Base-by-base conservation (phyloP, 2,797 vertebrate species). In the Serranus cabrilla region DNA sequence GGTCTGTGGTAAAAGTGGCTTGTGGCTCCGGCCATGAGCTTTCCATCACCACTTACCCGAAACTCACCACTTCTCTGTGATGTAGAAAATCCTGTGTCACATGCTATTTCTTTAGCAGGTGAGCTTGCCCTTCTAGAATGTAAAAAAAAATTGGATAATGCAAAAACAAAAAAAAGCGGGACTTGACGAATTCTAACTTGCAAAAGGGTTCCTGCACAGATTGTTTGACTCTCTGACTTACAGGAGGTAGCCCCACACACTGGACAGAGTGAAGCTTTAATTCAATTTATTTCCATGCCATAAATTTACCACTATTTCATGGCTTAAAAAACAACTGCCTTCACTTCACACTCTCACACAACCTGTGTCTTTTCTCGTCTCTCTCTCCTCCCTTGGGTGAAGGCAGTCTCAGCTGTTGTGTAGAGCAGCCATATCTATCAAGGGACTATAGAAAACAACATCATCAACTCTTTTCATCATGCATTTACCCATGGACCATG, bases 331-430 rank as follows among this genome's bases (percentile, higher is more conserved):
- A 16, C n/a, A 21, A 10, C 23, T 2, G 9, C n/a, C 6, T 14
- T 21, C n/a, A 12, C 2, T 42, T 5, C 27, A 45, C 11, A 47
- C 31, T n/a, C 14, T 10, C 46, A 42, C 21, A 52, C 62, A 71
- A 27, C 27, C 31, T 20, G 9, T 42, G 4, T 50, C n/a, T 51
- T 40, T 69, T 20, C 34, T 47, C 7, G 8, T 66, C 49, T 61
- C 23, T 43, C 27, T 40, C 12, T 21, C 18, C 39, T 69, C 47
- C 71, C 59, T 60, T 45, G 60, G 70, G 72, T 78, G 60, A 73
- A 52, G 54, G 34, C 42, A 49, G 78, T 76, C 78, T 83, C 78
- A 83, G 81, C 71, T 86, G 78, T 81, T 79, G 50, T 80, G 49
- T 59, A 27, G 52, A 78, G 27, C 9, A 2, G 20, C 63, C 2